Evolutionary conservation across 2,113 vertebrate genomes (phyloP).

Genomic region (Aspiorhynchus laticeps): DNA sequence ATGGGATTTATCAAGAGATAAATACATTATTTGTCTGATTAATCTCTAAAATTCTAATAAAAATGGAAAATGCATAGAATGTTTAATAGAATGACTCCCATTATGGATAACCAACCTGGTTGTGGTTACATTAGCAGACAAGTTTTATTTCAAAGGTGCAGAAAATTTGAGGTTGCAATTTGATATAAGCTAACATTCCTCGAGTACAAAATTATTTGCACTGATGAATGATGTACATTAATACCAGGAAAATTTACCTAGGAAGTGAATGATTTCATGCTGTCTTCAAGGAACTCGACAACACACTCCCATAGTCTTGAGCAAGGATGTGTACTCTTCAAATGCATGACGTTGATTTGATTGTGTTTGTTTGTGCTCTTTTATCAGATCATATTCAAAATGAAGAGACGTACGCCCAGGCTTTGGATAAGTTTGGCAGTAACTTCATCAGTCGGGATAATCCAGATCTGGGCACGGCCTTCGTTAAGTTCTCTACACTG

Average conservation of each 20-base stretch:
- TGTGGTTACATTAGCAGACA: not conserved
- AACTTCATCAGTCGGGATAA: slow-evolving; percentile 99
- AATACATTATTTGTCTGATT: not conserved
- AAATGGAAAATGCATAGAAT: not conserved
- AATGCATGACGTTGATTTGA: not conserved
- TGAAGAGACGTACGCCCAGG: slow-evolving; percentile 96
- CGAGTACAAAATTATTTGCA: not conserved
- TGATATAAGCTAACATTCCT: not conserved
- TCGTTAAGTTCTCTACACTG: slow-evolving; percentile 97
- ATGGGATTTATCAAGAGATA: not conserved
- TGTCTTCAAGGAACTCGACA: not conserved
- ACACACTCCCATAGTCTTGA: not conserved
- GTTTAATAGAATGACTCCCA: not conserved
- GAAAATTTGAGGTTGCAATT: not conserved
- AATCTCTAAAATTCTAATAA: not conserved
- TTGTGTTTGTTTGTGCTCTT: slow-evolving; percentile 20
- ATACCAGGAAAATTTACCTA: not conserved
- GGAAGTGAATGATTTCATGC: not conserved
- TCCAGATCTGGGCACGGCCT: slow-evolving; percentile 94
- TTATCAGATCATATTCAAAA: slow-evolving; percentile 93
- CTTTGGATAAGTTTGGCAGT: slow-evolving; percentile 96
- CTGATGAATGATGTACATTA: not conserved
- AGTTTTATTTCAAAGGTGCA: too few relatives aligned
- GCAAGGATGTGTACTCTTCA: not conserved
- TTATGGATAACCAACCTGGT: not conserved